phyloP scores from a whole-genome alignment of 2,888 invertebrate genomes.

The Aporophyla nigra region DNA sequence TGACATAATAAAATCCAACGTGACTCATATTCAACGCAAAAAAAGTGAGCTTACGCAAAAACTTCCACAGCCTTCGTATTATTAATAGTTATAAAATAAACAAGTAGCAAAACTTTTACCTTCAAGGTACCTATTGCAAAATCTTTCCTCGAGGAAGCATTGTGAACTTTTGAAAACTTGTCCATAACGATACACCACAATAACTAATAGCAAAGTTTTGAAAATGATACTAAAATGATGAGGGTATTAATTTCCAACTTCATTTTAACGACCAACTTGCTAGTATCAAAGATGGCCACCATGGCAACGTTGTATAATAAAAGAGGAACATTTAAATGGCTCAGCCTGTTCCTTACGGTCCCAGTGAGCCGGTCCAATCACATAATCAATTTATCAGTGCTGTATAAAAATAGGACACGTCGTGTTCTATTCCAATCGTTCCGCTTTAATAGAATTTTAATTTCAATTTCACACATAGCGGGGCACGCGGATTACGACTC shows the following conservation, averaged over 20 bases:
- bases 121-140: slow-evolving; percentile 43
- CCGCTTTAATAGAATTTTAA: slow-evolving; percentile 88
- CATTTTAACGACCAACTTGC: slow-evolving; percentile 18
- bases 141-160: slow-evolving; percentile 43
- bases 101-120: slow-evolving; percentile 30
- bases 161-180: slow-evolving; percentile 46
- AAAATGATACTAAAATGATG: slow-evolving; percentile 36
- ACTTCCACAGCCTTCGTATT: slow-evolving; percentile 10
- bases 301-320: slow-evolving; percentile 17
- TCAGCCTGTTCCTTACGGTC: slow-evolving; percentile 54
- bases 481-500: slow-evolving; percentile 83
- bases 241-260: slow-evolving; percentile 47
- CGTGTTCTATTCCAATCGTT: slow-evolving; percentile 79
- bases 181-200: slow-evolving; percentile 43
- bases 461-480: slow-evolving; percentile 88
- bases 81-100: slow-evolving; percentile 50
- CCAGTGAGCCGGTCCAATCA: slow-evolving; percentile 63
- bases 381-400: slow-evolving; percentile 70
- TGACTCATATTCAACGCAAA: slow-evolving; percentile 9
- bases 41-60: slow-evolving; percentile 28
- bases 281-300: slow-evolving; percentile 18
- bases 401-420: slow-evolving; percentile 72
- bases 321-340: slow-evolving; percentile 43
- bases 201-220: slow-evolving; percentile 52
- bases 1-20: slow-evolving; percentile 20